Conservation (phyloP, 2,113 vertebrate species). For the Ahaetulla prasina region DNA sequence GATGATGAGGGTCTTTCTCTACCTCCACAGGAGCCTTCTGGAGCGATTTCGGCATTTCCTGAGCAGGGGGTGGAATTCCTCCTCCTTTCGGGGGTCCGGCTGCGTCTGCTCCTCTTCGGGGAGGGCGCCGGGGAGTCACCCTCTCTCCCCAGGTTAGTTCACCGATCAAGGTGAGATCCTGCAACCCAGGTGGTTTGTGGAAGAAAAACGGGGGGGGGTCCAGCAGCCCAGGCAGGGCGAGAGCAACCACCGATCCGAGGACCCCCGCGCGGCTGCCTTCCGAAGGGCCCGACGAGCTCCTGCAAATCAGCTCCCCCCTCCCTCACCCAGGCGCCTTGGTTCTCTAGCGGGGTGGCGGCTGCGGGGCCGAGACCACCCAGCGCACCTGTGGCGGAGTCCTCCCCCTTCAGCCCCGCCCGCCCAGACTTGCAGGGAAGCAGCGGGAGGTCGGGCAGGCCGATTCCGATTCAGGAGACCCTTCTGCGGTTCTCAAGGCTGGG, state of each 20-base stretch:
- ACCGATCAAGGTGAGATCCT: not conserved
- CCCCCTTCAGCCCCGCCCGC: too few species aligned
- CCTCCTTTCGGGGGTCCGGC: not conserved
- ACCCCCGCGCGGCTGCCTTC: not conserved
- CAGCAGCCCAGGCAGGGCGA: not conserved
- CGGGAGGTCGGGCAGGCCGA: not conserved
- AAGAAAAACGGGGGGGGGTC: not conserved
- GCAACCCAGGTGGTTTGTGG: not conserved
- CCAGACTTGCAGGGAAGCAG: not conserved
- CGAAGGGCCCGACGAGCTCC: not conserved
- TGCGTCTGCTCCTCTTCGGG: not conserved
- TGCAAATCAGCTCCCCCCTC: not conserved
- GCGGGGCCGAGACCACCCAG: not conserved
- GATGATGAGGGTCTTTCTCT: not conserved
- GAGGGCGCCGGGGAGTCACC: not conserved
- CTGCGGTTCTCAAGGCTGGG: not conserved
- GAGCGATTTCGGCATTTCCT: not conserved
- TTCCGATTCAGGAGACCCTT: not conserved
- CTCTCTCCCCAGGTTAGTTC: not conserved
- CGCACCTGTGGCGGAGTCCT: not conserved
- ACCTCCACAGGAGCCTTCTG: not conserved
- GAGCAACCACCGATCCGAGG: not conserved
- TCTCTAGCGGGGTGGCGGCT: not conserved
- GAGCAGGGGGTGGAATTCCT: not conserved
- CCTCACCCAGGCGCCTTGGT: not conserved